Base-by-base conservation (phyloP, 1,140 invertebrate species). In the Hycleus phaleratus region DNA sequence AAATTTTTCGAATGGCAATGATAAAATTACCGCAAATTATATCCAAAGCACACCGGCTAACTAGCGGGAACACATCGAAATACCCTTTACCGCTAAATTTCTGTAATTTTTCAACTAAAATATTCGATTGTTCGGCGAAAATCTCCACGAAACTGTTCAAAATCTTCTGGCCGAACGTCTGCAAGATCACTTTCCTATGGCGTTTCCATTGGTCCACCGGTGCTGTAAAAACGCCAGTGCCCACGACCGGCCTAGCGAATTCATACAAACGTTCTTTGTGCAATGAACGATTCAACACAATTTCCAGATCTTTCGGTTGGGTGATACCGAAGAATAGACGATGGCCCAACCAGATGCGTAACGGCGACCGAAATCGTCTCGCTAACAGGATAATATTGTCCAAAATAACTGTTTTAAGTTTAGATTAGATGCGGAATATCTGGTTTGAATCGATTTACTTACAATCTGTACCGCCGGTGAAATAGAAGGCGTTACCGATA, bases 181-280 rank as follows among this genome's bases (percentile, higher is more conserved):
- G 61, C 9, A 55, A 42, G 7, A 70, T 54, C 12, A 60, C 55
- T 62, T 65, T 68, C 39, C 66, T 39, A 47, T 70, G 62, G 3
- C 40, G 8, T 49, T 58, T 68, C 68, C 68, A 70, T 40, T 57
- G 40, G 1, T 12, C 9, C 8, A 56, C 61, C 59, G 57, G 50
- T 10, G 46, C 42, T 6, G 50, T 59, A n/a, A 59, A 47, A 18
- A 59, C 32, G 0, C 57, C 57, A 10, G 38, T 11, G 18, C 57
- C 57, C 43, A 59, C 25, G 7, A 54, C 46, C 2, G 49, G 11
- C 12, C 24, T 48, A 7, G 42, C 26, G 25, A 40, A 42, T n/a
- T 49, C 43, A 5, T 49, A 49, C 39, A 40, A 9, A 1, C 40
- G 10, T 11, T 49, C 44, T n/a, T 59, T 54, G 3, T 48, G 38